Conservation (phyloP, 2,113 vertebrate genomes). For the Cepphus grylle region DNA sequence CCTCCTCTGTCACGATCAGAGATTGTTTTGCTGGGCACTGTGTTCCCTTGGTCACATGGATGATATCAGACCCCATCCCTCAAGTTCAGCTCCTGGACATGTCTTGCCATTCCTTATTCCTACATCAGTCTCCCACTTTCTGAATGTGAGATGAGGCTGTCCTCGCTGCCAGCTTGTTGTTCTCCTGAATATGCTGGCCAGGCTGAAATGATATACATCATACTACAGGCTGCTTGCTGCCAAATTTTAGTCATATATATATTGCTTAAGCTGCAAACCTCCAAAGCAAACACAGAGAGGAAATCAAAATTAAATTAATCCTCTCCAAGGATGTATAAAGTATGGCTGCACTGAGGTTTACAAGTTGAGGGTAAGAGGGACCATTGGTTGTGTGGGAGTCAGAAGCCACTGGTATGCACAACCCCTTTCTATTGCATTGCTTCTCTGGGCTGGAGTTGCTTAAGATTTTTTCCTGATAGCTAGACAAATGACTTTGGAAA, state of each 20-base stretch:
- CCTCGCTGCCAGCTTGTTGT: slow-evolving; percentile 15
- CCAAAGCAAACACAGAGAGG: slow-evolving; percentile 70
- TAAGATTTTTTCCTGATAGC: neutral
- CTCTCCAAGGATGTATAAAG: slow-evolving; percentile 71
- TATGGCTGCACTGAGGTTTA: slow-evolving; percentile 12
- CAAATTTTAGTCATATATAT: slow-evolving; percentile 48
- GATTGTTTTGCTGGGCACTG: neutral
- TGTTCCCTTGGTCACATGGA: neutral
- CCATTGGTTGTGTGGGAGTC: neutral
- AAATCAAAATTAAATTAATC: slow-evolving; percentile 76
- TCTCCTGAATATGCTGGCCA: neutral
- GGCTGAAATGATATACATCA: slow-evolving; percentile 47
- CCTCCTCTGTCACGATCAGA: neutral
- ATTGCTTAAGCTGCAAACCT: slow-evolving; percentile 43
- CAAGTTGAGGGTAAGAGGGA: neutral
- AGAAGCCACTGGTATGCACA: neutral
- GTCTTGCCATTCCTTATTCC: neutral
- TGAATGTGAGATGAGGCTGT: neutral
- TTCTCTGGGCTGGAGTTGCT: neutral
- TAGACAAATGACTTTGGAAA: neutral
- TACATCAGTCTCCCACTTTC: neutral
- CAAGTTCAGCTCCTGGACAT: neutral
- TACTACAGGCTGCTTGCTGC: slow-evolving; percentile 30
- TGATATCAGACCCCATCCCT: neutral
- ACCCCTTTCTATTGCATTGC: neutral